These are phyloP conservation scores for Dendrolimus houi DNA, from an alignment of 2,888 invertebrate species.

Conservation along the genomic window DNA sequence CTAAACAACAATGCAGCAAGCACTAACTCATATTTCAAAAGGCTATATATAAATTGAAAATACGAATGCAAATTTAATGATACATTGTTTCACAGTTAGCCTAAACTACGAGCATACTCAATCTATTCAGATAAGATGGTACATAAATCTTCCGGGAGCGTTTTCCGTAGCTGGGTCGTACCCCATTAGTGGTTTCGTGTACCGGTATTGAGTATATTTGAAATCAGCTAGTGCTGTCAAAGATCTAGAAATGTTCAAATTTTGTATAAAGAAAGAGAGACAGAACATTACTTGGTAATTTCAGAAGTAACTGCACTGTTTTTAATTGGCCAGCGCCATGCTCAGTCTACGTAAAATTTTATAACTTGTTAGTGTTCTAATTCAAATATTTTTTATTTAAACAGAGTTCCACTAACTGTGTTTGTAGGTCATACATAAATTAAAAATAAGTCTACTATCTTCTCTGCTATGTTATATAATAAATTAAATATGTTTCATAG, in stretches of 20 bases:
- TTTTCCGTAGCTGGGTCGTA: conserved; percentile 10
- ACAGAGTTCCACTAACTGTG: too few species aligned
- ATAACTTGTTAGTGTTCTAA: too few species aligned
- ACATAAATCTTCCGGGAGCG: conserved; percentile 35
- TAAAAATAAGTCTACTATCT: too few species aligned
- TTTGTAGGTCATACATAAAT: too few species aligned
- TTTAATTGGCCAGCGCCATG: too few species aligned
- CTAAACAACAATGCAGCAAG: background rate
- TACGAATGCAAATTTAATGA: background rate
- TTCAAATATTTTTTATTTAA: too few species aligned
- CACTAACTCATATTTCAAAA: background rate
- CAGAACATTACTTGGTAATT: too few species aligned
- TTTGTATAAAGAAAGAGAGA: background rate
- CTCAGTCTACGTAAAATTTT: too few species aligned
- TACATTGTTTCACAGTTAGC: conserved; percentile 1
- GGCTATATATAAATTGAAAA: conserved; percentile 7
- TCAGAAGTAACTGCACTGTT: too few species aligned
- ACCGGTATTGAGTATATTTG: conserved; percentile 26
- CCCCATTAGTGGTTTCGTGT: conserved; percentile 39
- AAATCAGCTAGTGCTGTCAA: background rate
- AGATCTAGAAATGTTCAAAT: background rate
- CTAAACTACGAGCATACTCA: conserved; percentile 35
- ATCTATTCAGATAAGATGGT: conserved; percentile 47
- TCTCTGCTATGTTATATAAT: too few species aligned
- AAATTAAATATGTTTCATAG: too few species aligned